Percentiles rank a stretch among this genome's conserved stretches.
Conservation (phyloP, 2,888 invertebrate species). For the Alloplasta piceator region DNA sequence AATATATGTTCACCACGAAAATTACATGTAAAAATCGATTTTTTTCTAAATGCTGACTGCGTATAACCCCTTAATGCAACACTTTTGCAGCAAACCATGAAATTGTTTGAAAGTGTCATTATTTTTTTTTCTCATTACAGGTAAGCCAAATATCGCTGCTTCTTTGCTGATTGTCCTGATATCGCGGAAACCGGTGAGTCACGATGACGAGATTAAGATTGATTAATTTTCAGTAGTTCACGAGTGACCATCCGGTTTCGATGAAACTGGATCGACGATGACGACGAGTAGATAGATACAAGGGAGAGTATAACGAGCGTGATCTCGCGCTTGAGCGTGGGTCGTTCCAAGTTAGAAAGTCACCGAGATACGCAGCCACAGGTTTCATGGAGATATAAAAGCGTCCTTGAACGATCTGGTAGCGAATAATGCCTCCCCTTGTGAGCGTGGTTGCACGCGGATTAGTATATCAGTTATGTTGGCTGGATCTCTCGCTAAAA, state of each 20-base stretch:
- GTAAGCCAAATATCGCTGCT: constrained; percentile 68
- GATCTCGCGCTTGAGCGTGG: constrained; percentile 51
- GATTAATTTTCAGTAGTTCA: neutral
- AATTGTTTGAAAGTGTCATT: constrained; percentile 51
- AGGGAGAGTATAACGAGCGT: constrained; percentile 49
- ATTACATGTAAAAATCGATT: no score
- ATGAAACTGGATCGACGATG: constrained; percentile 10
- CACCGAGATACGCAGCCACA: constrained; percentile 7
- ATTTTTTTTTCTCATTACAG: constrained; percentile 71
- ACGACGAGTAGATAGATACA: constrained; percentile 19
- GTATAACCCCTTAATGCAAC: no score
- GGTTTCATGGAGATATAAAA: constrained; percentile 49
- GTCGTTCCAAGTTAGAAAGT: constrained; percentile 67
- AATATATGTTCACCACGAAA: no score
- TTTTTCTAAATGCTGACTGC: no score
- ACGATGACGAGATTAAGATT: neutral
- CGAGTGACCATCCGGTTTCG: constrained; percentile 34
- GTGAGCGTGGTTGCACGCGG: constrained; percentile 57
- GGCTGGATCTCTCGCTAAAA: constrained; percentile 67
- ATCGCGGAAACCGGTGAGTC: constrained; percentile 25
- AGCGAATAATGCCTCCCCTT: constrained; percentile 20
- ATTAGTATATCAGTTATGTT: constrained; percentile 57
- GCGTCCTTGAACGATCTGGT: constrained; percentile 77
- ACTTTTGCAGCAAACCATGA: no score
- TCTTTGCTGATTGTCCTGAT: constrained; percentile 12